Percentiles rank a stretch among this genome's conserved stretches.
These are phyloP conservation scores for Anguilla megastoma DNA, from an alignment of 2,797 vertebrate genomes.

Conservation along the genomic window DNA sequence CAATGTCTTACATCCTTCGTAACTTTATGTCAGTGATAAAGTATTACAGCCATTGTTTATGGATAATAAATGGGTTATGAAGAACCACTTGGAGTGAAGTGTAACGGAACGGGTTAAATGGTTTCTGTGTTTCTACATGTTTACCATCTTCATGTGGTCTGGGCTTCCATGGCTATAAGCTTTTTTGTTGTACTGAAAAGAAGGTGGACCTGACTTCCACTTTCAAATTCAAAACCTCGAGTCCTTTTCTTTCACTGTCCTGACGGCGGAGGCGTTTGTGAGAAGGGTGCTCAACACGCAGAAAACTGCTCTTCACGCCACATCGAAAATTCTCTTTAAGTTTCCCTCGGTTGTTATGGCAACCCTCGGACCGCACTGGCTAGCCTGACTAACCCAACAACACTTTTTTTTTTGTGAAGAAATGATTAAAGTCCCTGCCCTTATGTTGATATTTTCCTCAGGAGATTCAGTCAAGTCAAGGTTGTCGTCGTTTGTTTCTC, in stretches of 20 bases:
- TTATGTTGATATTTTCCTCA: neutral
- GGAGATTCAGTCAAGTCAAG: neutral
- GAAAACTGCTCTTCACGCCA: neutral
- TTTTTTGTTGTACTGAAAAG: neutral
- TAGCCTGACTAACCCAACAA: neutral
- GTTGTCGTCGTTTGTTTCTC: too few relatives aligned
- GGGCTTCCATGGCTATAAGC: neutral
- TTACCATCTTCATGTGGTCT: neutral
- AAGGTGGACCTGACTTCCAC: neutral
- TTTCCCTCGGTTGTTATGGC: neutral
- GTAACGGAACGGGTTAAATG: neutral
- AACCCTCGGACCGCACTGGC: neutral
- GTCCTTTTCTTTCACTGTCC: neutral
- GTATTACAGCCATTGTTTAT: neutral
- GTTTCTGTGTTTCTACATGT: neutral
- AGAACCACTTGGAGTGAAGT: neutral
- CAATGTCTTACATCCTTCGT: neutral
- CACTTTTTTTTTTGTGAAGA: neutral
- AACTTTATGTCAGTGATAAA: neutral
- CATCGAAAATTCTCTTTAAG: neutral
- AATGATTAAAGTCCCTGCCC: conserved; percentile 1
- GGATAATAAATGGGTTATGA: neutral
- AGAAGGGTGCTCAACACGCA: neutral
- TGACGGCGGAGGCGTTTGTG: neutral
- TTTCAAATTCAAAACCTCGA: neutral